Evolutionary conservation across 2,797 vertebrate species (phyloP), one percentile per base, ranked within the genome.

Genomic region (Hafferia zeledoni): DNA sequence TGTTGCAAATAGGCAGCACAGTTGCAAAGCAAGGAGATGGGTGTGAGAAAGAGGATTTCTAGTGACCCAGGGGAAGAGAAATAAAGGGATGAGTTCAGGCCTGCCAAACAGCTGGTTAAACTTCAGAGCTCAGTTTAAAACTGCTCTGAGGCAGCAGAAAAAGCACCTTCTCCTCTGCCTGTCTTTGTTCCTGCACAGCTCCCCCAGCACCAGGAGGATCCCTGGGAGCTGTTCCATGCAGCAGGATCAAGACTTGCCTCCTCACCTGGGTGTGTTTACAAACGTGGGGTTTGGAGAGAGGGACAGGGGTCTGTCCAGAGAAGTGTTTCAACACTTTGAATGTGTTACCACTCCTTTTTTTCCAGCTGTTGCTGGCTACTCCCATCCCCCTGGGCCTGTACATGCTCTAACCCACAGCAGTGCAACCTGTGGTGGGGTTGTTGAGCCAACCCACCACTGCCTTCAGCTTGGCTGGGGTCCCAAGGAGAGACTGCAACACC

Each of bases 31-130:
- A 52, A 87, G 35, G 65, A 87, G 82, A 88, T 27, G 81, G 60
- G 46, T 92, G 79, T 94, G 87, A 93, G 92, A 89, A 93, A 85
- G 37, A 91, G 30, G 43, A 88, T 86, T 96, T 83, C 75, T 79
- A 56, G 70, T 77, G 52, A 92, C 83, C 81, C 72, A 65, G 52
- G 68, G 76, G 13, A 37, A 30, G 35, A 53, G 53, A 74, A 83
- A 56, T 4, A 71, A 53, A 91, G 61, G 56, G 90, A 94, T 97
- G 90, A 90, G 92, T 72, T 63, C 1, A 1, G 70, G 64, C 93
- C 83, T 92, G 93, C 75, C 83, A 95, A 95, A 94, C 86, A 95
- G 87, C 91, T 95, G 92, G 89, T 93, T 89, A 71, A 87, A 92
- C 75, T 88, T 87, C 82, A 81, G 87, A 74, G 43, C 37, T 53